Percentiles rank a stretch among this genome's conserved stretches.
phyloP scores from a whole-genome alignment of 2,888 invertebrate genomes.

The Drosophila phalerata region DNA sequence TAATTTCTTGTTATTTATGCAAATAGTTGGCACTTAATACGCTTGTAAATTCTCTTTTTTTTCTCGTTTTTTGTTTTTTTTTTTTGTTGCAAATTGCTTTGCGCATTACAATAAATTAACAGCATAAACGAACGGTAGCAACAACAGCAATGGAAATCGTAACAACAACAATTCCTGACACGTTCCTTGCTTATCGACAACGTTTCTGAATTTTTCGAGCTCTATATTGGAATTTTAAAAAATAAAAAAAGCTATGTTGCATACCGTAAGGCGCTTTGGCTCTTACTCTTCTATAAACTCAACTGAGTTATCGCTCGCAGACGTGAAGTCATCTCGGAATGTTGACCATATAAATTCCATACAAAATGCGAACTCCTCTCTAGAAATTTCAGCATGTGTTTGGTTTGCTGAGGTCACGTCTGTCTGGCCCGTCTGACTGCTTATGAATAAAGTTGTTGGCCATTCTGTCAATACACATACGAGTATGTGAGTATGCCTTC shows the following conservation, averaged over 20 bases:
- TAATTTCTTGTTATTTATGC: constrained; percentile 82
- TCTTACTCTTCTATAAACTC: constrained; percentile 64
- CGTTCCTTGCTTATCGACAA: constrained; percentile 70
- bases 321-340: constrained; percentile 78
- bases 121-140: constrained; percentile 51
- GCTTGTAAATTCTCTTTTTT: constrained; percentile 47
- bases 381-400: constrained; percentile 48
- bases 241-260: constrained; percentile 46
- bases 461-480: constrained; percentile 69
- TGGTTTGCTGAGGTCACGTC: constrained; percentile 64
- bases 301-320: constrained; percentile 77
- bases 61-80: constrained; percentile 8
- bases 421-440: constrained; percentile 60
- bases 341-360: constrained; percentile 51
- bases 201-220: constrained; percentile 31
- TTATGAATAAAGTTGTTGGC: constrained; percentile 81
- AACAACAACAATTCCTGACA: constrained; percentile 51
- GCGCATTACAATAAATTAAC: constrained; percentile 78
- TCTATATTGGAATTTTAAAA: constrained; percentile 52
- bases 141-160: constrained; percentile 10
- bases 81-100: constrained; percentile 62
- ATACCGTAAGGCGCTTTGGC: constrained; percentile 49
- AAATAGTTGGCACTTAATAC: constrained; percentile 82
- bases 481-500: constrained; percentile 26
- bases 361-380: constrained; percentile 1